Base-by-base conservation (phyloP, 2,888 invertebrate species). In the Calephelis perditalis region DNA sequence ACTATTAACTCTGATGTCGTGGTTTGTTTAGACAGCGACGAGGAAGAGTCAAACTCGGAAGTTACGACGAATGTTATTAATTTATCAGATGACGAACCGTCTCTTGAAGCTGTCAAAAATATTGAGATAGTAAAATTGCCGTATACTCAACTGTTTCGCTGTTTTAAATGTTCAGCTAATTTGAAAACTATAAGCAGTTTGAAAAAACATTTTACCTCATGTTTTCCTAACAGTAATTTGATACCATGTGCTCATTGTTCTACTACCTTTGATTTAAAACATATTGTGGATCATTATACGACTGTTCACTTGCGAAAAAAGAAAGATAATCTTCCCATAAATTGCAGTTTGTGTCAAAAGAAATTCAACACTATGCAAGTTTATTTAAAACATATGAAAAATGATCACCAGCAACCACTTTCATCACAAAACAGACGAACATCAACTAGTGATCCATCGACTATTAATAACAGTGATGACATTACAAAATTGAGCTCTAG, bases 21-120 rank as follows among this genome's bases (percentile, higher is more conserved):
- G 7, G 47, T 47, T 10, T 58, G 58, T 11, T 67, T 88, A 45
- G 89, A 90, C 58, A 89, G 88, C 60, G 90, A 91, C 40, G 90
- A 89, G 1, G 90, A 88, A 3, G 74, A 69, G 37, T 40, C 68
- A 0, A 67, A 40, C 40, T 7, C 61, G 11, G 66, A 63, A 15
- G 35, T 40, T 40, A 8, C 10, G 11, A 5, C 26, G 26, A 64
- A 67, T 36, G 65, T 77, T 43, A 74, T 81, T 10, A 76, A 78
- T 55, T 65, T 79, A 3, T 77, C 81, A 0, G 75, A 73, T 11
- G 79, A 83, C 0, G 45, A 61, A 7, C 56, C 15, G 7, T 12
- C 59, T 7, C 35, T 37, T 40, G 40, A 52, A 52, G n/a, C n/a
- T 58, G 36, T 12, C 7, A 11, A 37, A 58, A 45, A 7, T 10